Evolutionary conservation across 2,113 vertebrate species (phyloP), one percentile per base, ranked within the genome.

Genomic region (Monopterus albus): DNA sequence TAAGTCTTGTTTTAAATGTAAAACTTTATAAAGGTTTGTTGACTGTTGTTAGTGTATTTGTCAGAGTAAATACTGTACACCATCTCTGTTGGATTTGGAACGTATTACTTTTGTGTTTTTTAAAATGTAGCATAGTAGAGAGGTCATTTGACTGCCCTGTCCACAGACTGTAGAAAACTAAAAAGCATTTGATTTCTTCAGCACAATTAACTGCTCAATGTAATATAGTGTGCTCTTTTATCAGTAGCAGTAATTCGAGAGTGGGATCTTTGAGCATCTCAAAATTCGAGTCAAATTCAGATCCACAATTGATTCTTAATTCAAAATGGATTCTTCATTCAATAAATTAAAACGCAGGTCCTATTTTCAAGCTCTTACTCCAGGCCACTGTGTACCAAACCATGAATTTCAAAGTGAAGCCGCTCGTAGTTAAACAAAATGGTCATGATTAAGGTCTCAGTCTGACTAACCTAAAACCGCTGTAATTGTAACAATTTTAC

Each of bases 21-120:
- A 62, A 53, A 63, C 13, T 57, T 36, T 40, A 29, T 25, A 13
- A 25, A 43, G 42, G 23, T 67, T 29, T 17, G 1, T n/a, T 67
- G 21, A 36, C 46, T 31, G 29, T 31, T 31, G 5, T 51, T 17
- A 20, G 33, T 17, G 29, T 26, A 9, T 11, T 18, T 18, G 5
- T 20, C 17, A 21, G 20, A 4, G 2, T 6, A 13, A 21, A 21
- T 23, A 31, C 11, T 57, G n/a, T n/a, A n/a, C n/a, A n/a, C n/a
- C n/a, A 25, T 26, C 10, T 57, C 21, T 39, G 9, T 38, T n/a
- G n/a, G 28, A 10, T 31, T 31, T 28, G 18, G 29, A n/a, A n/a
- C n/a, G n/a, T n/a, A n/a, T n/a, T n/a, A n/a, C n/a, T n/a, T 36
- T 21, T 55, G 38, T 28, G 15, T 43, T 46, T 46, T 11, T 46